phyloP scores from a whole-genome alignment of 2,113 vertebrate genomes.

The Typhlomys cinereus region DNA sequence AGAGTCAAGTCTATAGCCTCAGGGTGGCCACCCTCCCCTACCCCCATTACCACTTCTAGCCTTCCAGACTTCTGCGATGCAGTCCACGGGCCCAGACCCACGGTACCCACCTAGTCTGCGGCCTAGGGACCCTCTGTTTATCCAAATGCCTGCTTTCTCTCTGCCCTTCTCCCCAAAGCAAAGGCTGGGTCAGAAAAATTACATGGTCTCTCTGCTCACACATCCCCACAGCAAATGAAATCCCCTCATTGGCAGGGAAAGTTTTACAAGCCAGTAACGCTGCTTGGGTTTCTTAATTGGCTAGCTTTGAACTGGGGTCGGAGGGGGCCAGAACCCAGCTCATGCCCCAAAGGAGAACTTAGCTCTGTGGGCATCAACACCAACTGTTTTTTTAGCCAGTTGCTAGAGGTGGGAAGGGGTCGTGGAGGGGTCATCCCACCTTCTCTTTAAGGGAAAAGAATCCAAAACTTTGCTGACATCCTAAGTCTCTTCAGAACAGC shows the following conservation, averaged over 20 bases:
- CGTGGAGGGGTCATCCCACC: neutral
- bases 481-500: neutral
- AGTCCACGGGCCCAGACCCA: accelerated
- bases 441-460: neutral
- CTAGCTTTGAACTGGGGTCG: conserved; percentile 53
- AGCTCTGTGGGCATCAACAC: conserved; percentile 2
- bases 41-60: neutral
- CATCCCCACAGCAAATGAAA: conserved; percentile 16
- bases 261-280: conserved; percentile 78
- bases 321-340: neutral
- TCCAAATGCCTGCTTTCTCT: neutral
- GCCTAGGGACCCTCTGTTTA: neutral
- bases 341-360: neutral
- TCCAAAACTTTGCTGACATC: neutral
- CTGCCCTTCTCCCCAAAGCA: conserved; percentile 15
- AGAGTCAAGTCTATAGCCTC: neutral
- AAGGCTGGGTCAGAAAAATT: conserved; percentile 64
- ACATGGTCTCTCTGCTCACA: conserved; percentile 1
- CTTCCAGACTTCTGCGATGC: accelerated
- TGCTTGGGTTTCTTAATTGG: conserved; percentile 68
- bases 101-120: neutral
- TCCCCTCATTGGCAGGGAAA: conserved; percentile 61
- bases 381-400: neutral
- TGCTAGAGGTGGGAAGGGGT: neutral
- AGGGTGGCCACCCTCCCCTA: too few relatives aligned